Evolutionary conservation across 2,113 vertebrate species (phyloP).

Genomic region (Ibidorhyncha struthersii): DNA sequence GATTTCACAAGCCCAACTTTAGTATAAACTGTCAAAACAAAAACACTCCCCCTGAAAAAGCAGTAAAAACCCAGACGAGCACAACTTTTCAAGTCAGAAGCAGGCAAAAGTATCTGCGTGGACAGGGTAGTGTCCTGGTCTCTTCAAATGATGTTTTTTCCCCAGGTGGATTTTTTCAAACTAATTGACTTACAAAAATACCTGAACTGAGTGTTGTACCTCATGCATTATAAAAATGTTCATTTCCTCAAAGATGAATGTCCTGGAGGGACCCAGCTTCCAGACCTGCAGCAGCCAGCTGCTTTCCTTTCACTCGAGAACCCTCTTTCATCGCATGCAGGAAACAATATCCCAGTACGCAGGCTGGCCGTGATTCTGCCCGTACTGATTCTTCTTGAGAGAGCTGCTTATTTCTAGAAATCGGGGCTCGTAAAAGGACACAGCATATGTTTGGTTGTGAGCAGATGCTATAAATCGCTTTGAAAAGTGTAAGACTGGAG

Average conservation of each 20-base stretch:
- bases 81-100: not conserved
- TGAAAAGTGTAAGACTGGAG: not conserved
- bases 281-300: not conserved
- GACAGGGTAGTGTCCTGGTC: not conserved
- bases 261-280: not conserved
- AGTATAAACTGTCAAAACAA: not conserved
- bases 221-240: constrained; percentile 10
- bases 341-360: not conserved
- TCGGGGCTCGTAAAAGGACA: not conserved
- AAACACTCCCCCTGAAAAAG: too few relatives aligned
- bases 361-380: not conserved
- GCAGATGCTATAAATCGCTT: not conserved
- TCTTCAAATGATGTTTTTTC: not conserved
- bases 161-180: not conserved
- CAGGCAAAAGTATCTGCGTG: not conserved
- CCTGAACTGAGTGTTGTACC: not conserved
- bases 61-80: rapidly evolving
- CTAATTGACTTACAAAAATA: not conserved
- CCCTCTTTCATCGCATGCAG: not conserved
- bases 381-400: rapidly evolving
- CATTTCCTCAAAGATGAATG: not conserved
- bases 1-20: not conserved
- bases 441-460: not conserved
- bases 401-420: not conserved
- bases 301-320: not conserved